Conservation (phyloP, 1,140 invertebrate species). For the Drosophila insularis region DNA sequence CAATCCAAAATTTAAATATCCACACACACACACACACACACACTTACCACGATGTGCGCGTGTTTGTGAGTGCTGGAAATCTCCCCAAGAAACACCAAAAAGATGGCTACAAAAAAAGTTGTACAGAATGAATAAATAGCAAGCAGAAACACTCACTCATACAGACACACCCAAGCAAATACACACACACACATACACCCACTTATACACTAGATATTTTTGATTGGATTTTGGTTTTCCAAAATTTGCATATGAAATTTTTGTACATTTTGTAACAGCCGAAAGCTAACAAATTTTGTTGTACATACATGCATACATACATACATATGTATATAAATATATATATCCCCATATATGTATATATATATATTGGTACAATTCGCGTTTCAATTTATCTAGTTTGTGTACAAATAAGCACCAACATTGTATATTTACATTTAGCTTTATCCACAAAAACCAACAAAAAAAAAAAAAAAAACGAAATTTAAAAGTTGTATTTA, state of each 20-base stretch:
- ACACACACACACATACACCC: slow-evolving; percentile 24
- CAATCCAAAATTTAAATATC: slow-evolving; percentile 47
- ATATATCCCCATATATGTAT: slow-evolving; percentile 25
- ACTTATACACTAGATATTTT: slow-evolving; percentile 36
- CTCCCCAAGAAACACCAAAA: slow-evolving; percentile 36
- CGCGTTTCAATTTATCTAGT: slow-evolving; percentile 8
- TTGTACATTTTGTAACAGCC: slow-evolving; percentile 55
- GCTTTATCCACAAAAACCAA: slow-evolving; percentile 46
- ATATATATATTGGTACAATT: slow-evolving; percentile 13
- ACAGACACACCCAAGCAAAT: slow-evolving; percentile 24
- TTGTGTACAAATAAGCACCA: slow-evolving; percentile 50
- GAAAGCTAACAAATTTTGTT: slow-evolving; percentile 51
- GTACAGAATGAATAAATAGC: slow-evolving; percentile 24
- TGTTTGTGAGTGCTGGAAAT: slow-evolving; percentile 19
- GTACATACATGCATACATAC: slow-evolving; percentile 54
- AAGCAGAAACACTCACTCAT: slow-evolving; percentile 30
- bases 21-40: slow-evolving; percentile 19
- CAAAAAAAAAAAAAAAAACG: neutral
- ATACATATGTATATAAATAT: slow-evolving; percentile 53
- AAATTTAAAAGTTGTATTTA: slow-evolving; percentile 36
- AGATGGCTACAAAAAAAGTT: slow-evolving; percentile 46
- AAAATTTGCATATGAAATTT: slow-evolving; percentile 71
- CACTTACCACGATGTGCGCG: slow-evolving; percentile 19
- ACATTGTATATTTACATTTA: slow-evolving; percentile 59
- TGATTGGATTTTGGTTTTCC: slow-evolving; percentile 68